Evolutionary conservation across 2,113 vertebrate genomes (phyloP).

Genomic region (Passer domesticus): DNA sequence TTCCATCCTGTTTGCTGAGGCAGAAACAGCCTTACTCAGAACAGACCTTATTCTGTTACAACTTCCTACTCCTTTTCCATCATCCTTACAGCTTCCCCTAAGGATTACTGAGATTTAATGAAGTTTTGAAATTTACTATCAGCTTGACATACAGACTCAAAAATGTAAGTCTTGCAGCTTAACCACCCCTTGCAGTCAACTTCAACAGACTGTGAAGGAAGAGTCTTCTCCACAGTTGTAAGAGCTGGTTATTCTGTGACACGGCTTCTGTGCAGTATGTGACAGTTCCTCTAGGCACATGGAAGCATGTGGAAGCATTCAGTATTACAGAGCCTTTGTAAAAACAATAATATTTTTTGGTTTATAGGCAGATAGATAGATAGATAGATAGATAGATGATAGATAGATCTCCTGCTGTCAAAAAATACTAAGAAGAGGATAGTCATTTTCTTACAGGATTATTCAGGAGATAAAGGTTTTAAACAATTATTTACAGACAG

Average conservation of each 20-base stretch:
- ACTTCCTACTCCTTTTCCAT: neutral
- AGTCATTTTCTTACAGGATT: neutral
- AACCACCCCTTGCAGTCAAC: neutral
- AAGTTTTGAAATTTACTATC: slow-evolving; percentile 15
- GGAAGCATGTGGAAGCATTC: neutral
- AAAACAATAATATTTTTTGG: neutral
- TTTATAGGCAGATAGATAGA: neutral
- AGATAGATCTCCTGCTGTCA: neutral
- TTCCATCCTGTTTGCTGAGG: neutral
- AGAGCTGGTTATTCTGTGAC: neutral
- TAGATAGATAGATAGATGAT: neutral
- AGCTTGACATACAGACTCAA: neutral
- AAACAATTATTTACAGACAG: neutral
- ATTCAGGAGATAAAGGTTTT: slow-evolving; percentile 15
- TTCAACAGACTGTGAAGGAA: neutral
- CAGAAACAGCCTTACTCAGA: neutral
- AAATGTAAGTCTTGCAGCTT: neutral
- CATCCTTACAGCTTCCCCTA: neutral
- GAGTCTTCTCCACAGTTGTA: neutral
- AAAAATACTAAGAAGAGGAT: neutral
- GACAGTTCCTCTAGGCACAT: neutral
- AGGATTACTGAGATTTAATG: neutral
- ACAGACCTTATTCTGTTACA: neutral
- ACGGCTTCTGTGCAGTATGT: neutral
- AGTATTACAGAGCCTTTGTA: neutral